These are phyloP conservation scores for Luehdorfia chinensis DNA, from an alignment of 1,140 invertebrate genomes.

Conservation along the genomic window DNA sequence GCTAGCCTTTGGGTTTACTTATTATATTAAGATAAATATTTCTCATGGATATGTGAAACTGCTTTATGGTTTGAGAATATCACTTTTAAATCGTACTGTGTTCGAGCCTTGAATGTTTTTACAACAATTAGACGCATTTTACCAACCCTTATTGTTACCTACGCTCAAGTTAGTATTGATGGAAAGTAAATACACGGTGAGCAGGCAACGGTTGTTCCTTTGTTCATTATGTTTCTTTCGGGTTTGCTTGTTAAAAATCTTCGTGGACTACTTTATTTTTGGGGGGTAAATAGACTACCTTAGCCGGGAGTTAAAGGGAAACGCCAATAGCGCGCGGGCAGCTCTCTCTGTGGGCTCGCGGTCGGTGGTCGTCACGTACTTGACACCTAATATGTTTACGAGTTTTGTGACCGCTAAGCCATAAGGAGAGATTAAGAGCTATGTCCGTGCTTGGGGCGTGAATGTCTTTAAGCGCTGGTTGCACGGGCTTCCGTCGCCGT, in stretches of 20 bases:
- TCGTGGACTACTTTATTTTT: slow-evolving; percentile 70
- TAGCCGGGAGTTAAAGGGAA: slow-evolving; percentile 43
- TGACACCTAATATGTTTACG: slow-evolving; percentile 39
- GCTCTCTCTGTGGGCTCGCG: slow-evolving; percentile 26
- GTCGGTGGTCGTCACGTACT: slow-evolving; percentile 44
- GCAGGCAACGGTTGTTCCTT: slow-evolving; percentile 30
- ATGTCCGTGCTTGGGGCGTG: slow-evolving; percentile 17
- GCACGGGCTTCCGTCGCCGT: no score
- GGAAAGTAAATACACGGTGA: slow-evolving; percentile 40
- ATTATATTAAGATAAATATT: slow-evolving; percentile 77
- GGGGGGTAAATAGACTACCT: slow-evolving; percentile 65
- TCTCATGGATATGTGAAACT: slow-evolving; percentile 72
- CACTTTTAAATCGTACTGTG: slow-evolving; percentile 71
- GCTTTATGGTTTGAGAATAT: slow-evolving; percentile 74
- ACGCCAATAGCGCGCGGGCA: slow-evolving; percentile 35
- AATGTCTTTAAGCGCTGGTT: slow-evolving; percentile 11
- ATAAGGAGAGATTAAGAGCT: slow-evolving; percentile 24
- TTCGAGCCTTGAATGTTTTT: slow-evolving; percentile 64
- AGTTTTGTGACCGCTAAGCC: slow-evolving; percentile 13
- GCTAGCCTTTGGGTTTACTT: slow-evolving; percentile 67
- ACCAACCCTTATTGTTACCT: slow-evolving; percentile 56
- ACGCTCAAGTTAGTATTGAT: slow-evolving; percentile 45
- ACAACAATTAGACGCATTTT: slow-evolving; percentile 72
- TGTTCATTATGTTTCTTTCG: slow-evolving; percentile 43
- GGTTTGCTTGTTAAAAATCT: slow-evolving; percentile 71